Percentiles rank a stretch among this genome's conserved stretches.
Evolutionary conservation across 2,113 vertebrate species (phyloP).

Genomic region (Hemicordylus capensis): DNA sequence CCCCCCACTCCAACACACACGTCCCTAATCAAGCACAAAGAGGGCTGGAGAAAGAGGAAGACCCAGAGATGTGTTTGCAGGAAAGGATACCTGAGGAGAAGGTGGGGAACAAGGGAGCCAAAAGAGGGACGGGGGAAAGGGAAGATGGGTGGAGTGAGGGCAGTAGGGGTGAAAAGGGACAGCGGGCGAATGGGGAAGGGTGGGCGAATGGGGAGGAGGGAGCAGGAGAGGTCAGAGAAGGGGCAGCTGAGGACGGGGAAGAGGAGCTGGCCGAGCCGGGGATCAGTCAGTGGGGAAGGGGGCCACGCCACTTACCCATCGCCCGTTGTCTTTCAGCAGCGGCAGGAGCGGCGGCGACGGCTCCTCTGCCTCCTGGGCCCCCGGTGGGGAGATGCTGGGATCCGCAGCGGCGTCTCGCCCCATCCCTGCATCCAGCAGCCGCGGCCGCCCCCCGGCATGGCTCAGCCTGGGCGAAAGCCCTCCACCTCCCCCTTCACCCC

Average conservation of each 20-base stretch:
- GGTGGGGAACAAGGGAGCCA: too few relatives aligned
- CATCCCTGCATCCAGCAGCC: constrained; percentile 50
- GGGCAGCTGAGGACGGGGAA: neutral
- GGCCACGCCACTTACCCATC: constrained; percentile 70
- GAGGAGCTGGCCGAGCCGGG: neutral
- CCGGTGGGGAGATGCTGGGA: constrained; percentile 70
- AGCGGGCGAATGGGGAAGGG: fast-evolving
- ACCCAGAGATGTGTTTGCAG: neutral
- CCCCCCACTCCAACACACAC: neutral
- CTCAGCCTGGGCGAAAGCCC: constrained; percentile 55
- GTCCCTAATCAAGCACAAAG: neutral
- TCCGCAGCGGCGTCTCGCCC: constrained; percentile 69
- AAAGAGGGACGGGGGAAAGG: neutral
- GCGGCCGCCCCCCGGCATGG: constrained; percentile 49
- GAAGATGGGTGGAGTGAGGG: neutral
- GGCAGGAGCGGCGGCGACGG: constrained; percentile 65
- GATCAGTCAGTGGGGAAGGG: neutral
- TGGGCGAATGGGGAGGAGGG: too few relatives aligned
- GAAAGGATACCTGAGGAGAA: neutral
- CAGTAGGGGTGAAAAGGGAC: too few relatives aligned
- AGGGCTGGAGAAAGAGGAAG: neutral
- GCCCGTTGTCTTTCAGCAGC: constrained; percentile 67
- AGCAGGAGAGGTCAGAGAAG: neutral
- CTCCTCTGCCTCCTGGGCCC: constrained; percentile 70
- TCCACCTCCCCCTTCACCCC: constrained; percentile 15